Base-by-base conservation (phyloP, 2,888 invertebrate species). In the Xanthorhoe designata region DNA sequence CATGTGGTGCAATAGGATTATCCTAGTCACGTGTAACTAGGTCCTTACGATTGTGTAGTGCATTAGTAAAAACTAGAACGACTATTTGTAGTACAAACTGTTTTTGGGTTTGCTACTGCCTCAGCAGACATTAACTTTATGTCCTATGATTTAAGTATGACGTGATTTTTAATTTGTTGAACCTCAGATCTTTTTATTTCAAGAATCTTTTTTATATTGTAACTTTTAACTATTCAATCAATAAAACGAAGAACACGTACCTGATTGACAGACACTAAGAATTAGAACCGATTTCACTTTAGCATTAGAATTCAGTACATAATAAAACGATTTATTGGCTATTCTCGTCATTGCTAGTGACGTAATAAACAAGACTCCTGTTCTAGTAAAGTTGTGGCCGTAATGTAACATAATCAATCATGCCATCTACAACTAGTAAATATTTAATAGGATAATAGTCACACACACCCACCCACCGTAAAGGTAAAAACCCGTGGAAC, bases 271-370 rank as follows among this genome's bases (percentile, higher is more conserved):
- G 57, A 50, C 52, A 38, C 50, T 29, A 18, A 59, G 58, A 62
- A 49, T 19, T 54, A 51, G 49, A 24, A 56, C 52, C 59, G 59
- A 65, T 65, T 65, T 65, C 64, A 51, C 64, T 19, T 57, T 38
- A 49, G 19, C 57, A 66, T 57, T 54, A 62, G 60, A 19, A 60
- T 63, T 60, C 47, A 45, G 53, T 61, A 53, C 55, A 58, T 58
- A 57, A 32, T 66, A 58, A 55, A 35, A 15, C 53, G 59, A 59
- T 66, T 50, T 62, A 66, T 55, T 59, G 45, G 63, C 60, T 29
- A 67, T 63, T 63, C 67, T 67, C 62, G 52, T 51, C 64, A 55
- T 56, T 54, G 64, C 42, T 17, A 32, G 18, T 70, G 67, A 70
- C 66, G 68, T 57, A 70, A 70, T 29, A 32, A 50, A 19, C n/a